Evolutionary conservation across 1,140 invertebrate species (phyloP).

Genomic region (Wiebesia pumilae): DNA sequence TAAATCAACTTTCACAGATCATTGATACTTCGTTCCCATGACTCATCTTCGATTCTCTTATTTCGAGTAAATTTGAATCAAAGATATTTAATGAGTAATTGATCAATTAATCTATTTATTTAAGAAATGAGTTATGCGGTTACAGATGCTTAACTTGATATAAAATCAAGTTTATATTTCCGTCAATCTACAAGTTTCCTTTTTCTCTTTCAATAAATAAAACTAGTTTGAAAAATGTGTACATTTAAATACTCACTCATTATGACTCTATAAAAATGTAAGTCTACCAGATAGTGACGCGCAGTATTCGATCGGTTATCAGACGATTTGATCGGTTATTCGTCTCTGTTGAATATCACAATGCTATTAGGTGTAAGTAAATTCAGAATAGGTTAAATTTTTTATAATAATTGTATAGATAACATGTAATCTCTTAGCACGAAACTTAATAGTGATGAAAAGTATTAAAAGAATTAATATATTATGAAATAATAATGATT

Average conservation of each 20-base stretch:
- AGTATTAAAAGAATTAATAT: too few species aligned
- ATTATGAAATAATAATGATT: too few species aligned
- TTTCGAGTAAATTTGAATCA: not conserved
- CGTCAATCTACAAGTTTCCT: too few species aligned
- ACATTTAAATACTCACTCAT: not conserved
- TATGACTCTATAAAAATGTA: conserved; percentile 29
- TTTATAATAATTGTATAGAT: too few species aligned
- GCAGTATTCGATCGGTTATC: conserved; percentile 25
- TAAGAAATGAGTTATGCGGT: too few species aligned
- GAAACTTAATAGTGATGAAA: too few species aligned
- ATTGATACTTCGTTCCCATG: conserved; percentile 22
- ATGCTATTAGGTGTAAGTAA: conserved; percentile 47
- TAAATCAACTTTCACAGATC: conserved; percentile 27
- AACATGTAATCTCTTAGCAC: too few species aligned
- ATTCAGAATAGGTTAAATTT: not conserved
- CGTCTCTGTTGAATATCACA: not conserved
- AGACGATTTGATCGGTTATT: conserved; percentile 12
- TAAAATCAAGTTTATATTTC: too few species aligned
- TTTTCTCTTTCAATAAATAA: not conserved
- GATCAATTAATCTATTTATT: too few species aligned
- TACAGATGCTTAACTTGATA: too few species aligned
- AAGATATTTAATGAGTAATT: not conserved
- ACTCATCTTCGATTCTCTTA: not conserved
- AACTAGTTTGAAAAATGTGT: not conserved
- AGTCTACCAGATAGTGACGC: not conserved